Base-by-base conservation (phyloP, 2,888 invertebrate species). In the Eristalis intricaria region DNA sequence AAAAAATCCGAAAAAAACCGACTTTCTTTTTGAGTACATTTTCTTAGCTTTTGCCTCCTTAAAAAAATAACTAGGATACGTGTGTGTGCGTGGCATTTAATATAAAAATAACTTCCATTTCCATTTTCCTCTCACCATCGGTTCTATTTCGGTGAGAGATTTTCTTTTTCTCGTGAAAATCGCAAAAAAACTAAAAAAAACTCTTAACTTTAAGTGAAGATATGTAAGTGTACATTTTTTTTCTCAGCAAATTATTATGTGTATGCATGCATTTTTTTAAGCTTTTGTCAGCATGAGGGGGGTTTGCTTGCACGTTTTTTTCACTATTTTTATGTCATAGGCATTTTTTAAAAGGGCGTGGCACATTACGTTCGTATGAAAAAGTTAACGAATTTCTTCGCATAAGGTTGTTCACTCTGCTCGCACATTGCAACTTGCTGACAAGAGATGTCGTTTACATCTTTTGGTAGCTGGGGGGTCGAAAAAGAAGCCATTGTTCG, bases 31-130 rank as follows among this genome's bases (percentile, higher is more conserved):
- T 15, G 50, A 50, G 50, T 50, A 19, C n/a, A 1, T 19, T 19
- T 50, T 50, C 7, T 50, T 60, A 76, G 58, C 43, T 61, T 70
- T 61, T 84, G 68, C 74, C 83, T 83, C 82, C 73, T 78, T 2
- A 15, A n/a, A n/a, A n/a, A n/a, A 61, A 63, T 58, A 63, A 68
- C 50, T 35, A 50, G 60, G 35, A 84, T 73, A 61, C 73, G 84
- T 79, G 84, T 87, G 87, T 87, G 87, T 87, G 87, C 73, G 87
- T 76, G 78, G 75, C 71, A 76, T 76, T 68, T 35, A 76, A 71
- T 68, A 76, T 50, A 65, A 26, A 73, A 26, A 26, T n/a, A n/a
- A n/a, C n/a, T n/a, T n/a, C n/a, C 26, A 26, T 26, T 32, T 73
- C 11, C 43, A 19, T 38, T 32, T 70, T 43, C 70, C 70, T 60